Evolutionary conservation across 2,888 invertebrate genomes (phyloP).

Genomic region (Zhuqinia jingwanae): DNA sequence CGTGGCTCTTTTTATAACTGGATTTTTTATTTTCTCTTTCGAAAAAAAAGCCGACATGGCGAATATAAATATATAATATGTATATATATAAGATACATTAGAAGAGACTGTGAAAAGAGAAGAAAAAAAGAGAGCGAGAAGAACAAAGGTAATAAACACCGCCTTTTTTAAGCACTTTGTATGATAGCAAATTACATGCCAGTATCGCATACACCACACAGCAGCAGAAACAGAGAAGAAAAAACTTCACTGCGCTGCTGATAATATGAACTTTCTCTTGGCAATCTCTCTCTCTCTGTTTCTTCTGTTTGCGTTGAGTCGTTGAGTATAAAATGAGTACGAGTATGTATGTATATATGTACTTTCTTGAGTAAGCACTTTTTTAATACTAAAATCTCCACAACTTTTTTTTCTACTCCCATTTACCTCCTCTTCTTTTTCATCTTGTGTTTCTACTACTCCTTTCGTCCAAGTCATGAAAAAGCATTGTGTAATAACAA

Average conservation of each 20-base stretch:
- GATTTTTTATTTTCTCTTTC: conserved; percentile 7
- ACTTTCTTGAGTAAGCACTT: conserved; percentile 23
- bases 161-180: conserved; percentile 58
- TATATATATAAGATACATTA: background rate
- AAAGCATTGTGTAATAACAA: conserved; percentile 59
- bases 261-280: conserved; percentile 24
- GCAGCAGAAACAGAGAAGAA: too few relatives aligned
- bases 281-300: conserved; percentile 9
- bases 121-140: background rate
- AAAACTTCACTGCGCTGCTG: background rate
- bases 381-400: background rate
- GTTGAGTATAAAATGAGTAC: background rate
- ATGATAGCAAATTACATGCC: conserved; percentile 59
- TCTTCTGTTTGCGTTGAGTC: too few relatives aligned
- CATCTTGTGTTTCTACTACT: conserved; percentile 5
- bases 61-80: background rate
- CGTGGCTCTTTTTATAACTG: conserved; percentile 6
- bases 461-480: conserved; percentile 32
- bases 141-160: conserved; percentile 66
- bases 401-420: background rate
- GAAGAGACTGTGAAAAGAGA: too few relatives aligned
- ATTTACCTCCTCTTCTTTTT: background rate
- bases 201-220: conserved; percentile 45
- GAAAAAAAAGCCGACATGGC: conserved; percentile 12
- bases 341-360: background rate